Conservation (phyloP, 1,140 invertebrate species). For the Hyles euphorbiae region DNA sequence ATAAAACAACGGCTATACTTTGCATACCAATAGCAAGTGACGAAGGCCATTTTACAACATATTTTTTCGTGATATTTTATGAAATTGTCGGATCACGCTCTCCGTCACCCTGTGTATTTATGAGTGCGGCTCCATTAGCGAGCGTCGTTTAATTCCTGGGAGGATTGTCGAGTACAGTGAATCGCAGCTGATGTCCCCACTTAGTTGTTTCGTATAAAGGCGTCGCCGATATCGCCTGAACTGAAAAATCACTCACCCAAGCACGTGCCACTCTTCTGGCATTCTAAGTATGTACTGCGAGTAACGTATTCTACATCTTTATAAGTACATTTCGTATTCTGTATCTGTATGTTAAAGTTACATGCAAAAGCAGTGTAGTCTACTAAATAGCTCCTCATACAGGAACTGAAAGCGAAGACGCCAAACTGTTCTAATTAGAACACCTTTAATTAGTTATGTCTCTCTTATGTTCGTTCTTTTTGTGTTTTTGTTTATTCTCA, state of each 20-base stretch:
- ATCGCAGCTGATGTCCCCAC: conserved; percentile 22
- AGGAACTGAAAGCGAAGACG: no score
- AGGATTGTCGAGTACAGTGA: conserved; percentile 12
- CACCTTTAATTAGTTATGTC: no score
- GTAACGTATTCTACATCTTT: no score
- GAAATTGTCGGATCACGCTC: neutral
- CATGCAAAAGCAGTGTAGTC: no score
- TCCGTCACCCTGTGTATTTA: conserved; percentile 12
- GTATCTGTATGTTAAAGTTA: no score
- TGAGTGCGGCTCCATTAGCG: conserved; percentile 11
- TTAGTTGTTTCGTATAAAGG: conserved; percentile 25
- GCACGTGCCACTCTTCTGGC: conserved; percentile 19
- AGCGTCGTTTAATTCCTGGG: conserved; percentile 5
- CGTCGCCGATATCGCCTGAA: conserved; percentile 15
- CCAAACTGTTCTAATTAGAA: no score
- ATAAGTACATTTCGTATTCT: no score
- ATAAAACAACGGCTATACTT: conserved; percentile 9
- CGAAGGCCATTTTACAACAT: neutral
- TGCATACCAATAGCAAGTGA: conserved; percentile 7
- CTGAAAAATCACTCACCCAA: conserved; percentile 29
- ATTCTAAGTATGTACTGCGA: no score
- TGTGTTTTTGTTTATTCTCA: no score
- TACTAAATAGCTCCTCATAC: no score
- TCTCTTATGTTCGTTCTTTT: no score
- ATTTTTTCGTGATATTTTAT: conserved; percentile 6